Evolutionary conservation across 1,140 invertebrate genomes (phyloP), one percentile per base, ranked within the genome.

Genomic region (Calephelis virginiensis): DNA sequence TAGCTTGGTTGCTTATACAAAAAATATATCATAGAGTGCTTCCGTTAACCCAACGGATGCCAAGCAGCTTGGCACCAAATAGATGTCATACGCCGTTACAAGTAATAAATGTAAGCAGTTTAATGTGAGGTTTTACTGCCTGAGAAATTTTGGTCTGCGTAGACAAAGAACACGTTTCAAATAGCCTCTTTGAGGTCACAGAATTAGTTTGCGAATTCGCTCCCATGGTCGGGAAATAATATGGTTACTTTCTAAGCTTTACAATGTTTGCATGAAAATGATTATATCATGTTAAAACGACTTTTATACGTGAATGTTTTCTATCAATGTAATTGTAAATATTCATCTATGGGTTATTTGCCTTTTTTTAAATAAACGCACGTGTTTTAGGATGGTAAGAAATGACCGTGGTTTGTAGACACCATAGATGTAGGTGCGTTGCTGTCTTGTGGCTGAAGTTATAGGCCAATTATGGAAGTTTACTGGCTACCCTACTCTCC

Each of bases 161-260:
- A 64, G 49, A 64, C 63, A 64, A 64, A 64, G 63, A 64, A 50
- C 63, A 64, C 38, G 63, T 64, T 64, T 40, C 49, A 56, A 56
- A 64, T 64, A 64, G 43, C 63, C 8, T 64, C 37, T 64, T 56
- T 56, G 68, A 69, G 68, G 68, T 69, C 63, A 60, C 46, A 62
- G 47, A 70, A 65, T 63, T 14, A 66, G 61, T 63, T 66, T 47
- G 64, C 49, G 37, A 62, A 71, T 38, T 62, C 53, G 69, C 73
- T 81, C 76, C 73, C 78, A 83, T 67, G 74, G 68, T 63, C 70
- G 66, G 73, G 76, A 75, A 77, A 72, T 69, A 75, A 78, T 74
- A 70, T 47, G 28, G 11, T 28, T 47, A 43, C 61, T 63, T 63
- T 45, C 46, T 28, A 63, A 28, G 13, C 11, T 38, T 59, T 59